phyloP scores from a whole-genome alignment of 2,888 invertebrate genomes.

The Lithophane semibrunnea region DNA sequence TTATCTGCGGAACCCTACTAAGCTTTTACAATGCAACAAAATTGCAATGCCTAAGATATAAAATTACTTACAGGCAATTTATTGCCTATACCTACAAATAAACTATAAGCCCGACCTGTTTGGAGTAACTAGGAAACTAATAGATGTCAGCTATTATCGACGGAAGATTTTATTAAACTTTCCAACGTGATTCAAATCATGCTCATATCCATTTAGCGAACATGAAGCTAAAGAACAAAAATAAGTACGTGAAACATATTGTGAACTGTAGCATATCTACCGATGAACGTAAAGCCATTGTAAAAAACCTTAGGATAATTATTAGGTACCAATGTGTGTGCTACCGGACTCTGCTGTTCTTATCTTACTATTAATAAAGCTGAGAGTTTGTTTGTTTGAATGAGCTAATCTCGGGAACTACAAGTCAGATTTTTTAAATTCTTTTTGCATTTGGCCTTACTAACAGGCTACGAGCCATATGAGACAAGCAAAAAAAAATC shows the following conservation, averaged over 20 bases:
- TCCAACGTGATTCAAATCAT: not conserved
- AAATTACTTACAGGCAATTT: slow-evolving; percentile 49
- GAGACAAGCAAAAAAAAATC: too few relatives aligned
- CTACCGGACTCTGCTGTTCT: too few relatives aligned
- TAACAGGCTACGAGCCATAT: too few relatives aligned
- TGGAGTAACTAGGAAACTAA: slow-evolving; percentile 23
- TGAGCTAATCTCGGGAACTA: too few relatives aligned
- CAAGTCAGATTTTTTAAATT: too few relatives aligned
- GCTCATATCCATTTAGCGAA: too few relatives aligned
- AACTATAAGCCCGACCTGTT: slow-evolving; percentile 31
- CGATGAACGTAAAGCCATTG: not conserved
- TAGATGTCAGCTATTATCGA: not conserved
- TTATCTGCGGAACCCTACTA: slow-evolving; percentile 53
- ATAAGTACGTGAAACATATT: not conserved
- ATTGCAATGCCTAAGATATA: slow-evolving; percentile 59
- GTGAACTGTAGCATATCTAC: not conserved
- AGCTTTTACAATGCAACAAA: slow-evolving; percentile 63
- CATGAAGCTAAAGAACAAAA: not conserved
- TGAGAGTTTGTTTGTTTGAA: too few relatives aligned
- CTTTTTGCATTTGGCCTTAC: too few relatives aligned
- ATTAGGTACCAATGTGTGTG: too few relatives aligned
- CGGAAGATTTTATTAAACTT: slow-evolving; percentile 4
- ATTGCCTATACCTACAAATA: slow-evolving; percentile 38
- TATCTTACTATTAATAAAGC: too few relatives aligned
- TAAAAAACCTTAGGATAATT: not conserved